Conservation (phyloP, 2,113 vertebrate species). For the Daubentonia madagascariensis region DNA sequence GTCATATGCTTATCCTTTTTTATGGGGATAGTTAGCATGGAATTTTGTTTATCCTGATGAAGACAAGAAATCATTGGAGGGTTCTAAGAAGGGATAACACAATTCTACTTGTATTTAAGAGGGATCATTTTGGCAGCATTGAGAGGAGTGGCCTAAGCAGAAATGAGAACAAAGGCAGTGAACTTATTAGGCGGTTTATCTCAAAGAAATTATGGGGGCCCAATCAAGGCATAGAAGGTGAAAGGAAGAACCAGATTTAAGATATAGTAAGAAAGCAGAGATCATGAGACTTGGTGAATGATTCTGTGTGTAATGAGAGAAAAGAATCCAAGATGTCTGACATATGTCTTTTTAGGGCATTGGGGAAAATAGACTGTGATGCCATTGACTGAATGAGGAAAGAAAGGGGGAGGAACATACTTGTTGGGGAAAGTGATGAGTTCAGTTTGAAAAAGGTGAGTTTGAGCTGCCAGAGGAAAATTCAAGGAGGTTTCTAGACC, state of each 20-base stretch:
- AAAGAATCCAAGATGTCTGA: background rate
- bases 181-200: background rate
- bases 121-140: background rate
- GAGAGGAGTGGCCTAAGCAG: background rate
- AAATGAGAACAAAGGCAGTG: background rate
- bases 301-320: background rate
- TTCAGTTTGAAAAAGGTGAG: background rate
- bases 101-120: background rate
- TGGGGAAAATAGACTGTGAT: background rate
- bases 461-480: background rate
- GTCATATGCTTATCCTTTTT: background rate
- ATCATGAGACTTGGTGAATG: background rate
- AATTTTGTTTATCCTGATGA: slow-evolving; percentile 40
- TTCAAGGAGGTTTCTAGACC: background rate
- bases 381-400: background rate
- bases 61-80: background rate
- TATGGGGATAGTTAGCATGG: background rate
- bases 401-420: background rate
- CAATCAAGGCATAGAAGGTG: background rate
- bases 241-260: background rate
- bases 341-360: background rate
- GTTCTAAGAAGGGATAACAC: background rate
- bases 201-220: background rate
- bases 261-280: background rate
- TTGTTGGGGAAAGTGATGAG: background rate